phyloP scores from a whole-genome alignment of 35 echinoderm and acorn worm species.

The Heliocidaris erythrogramma region DNA sequence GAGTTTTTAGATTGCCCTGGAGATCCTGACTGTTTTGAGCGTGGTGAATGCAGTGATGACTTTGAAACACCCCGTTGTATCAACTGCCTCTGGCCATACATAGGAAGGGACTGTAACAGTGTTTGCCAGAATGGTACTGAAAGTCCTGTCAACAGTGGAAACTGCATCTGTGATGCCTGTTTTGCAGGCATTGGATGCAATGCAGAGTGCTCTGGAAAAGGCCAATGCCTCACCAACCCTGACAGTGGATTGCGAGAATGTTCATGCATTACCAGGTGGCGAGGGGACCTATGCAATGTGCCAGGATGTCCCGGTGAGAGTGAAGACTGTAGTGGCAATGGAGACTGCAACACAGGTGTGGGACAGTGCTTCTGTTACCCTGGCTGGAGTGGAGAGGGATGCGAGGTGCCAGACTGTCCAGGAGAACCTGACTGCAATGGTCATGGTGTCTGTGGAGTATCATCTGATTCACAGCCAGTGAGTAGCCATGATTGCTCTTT shows the following conservation, averaged over 20 bases:
- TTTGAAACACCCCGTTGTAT: slow-evolving; percentile 75
- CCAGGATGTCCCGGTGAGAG: slow-evolving; percentile 76
- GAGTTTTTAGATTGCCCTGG: slow-evolving; percentile 85
- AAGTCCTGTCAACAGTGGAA: slow-evolving; percentile 79
- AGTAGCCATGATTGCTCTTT: too few relatives aligned
- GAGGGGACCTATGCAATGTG: slow-evolving; percentile 67
- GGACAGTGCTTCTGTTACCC: slow-evolving; percentile 77
- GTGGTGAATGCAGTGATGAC: slow-evolving; percentile 73
- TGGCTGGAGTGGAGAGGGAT: slow-evolving; percentile 84
- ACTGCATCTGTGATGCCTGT: slow-evolving; percentile 78
- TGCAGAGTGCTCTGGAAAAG: slow-evolving; percentile 75
- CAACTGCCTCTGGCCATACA: slow-evolving; percentile 74
- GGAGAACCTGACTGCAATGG: slow-evolving; percentile 80
- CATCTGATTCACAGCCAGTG: too few relatives aligned
- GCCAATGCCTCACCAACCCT: slow-evolving; percentile 51
- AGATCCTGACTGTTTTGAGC: slow-evolving; percentile 71
- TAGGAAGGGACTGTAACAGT: slow-evolving; percentile 80
- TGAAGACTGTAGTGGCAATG: slow-evolving; percentile 75
- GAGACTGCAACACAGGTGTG: slow-evolving; percentile 78
- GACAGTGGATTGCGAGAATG: slow-evolving; percentile 48
- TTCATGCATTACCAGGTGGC: slow-evolving; percentile 71
- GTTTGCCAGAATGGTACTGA: slow-evolving; percentile 70
- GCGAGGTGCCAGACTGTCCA: slow-evolving; percentile 81
- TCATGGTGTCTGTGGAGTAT: slow-evolving; percentile 41
- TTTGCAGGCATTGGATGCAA: slow-evolving; percentile 82